Percentiles rank a stretch among this genome's conserved stretches.
Conservation (phyloP, 2,888 invertebrate species). For the Heliothis peltigera region DNA sequence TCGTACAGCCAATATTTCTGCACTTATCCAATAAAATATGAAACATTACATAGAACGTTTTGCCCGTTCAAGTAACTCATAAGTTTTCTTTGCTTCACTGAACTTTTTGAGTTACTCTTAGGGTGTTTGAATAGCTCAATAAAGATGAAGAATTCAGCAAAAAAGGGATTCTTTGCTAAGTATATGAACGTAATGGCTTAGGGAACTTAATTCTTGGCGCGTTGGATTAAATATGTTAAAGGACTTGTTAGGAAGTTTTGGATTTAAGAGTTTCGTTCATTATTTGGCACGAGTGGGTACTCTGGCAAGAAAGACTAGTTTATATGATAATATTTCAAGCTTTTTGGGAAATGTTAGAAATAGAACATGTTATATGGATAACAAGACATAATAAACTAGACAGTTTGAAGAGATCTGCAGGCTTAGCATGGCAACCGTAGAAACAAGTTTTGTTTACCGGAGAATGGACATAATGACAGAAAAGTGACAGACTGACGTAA, state of each 20-base stretch:
- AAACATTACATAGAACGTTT: constrained; percentile 56
- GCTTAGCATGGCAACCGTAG: too few relatives aligned
- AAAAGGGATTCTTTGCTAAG: constrained; percentile 54
- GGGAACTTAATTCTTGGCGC: constrained; percentile 55
- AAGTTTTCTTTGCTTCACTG: constrained; percentile 57
- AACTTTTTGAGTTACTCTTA: constrained; percentile 63
- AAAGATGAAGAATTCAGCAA: constrained; percentile 57
- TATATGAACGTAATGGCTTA: constrained; percentile 61
- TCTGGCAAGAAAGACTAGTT: neutral
- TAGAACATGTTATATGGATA: too few relatives aligned
- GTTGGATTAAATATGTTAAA: constrained; percentile 29
- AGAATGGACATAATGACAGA: too few relatives aligned
- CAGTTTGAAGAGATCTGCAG: too few relatives aligned
- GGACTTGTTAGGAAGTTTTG: constrained; percentile 19
- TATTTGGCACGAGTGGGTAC: neutral
- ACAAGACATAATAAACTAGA: too few relatives aligned
- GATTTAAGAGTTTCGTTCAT: constrained; percentile 13
- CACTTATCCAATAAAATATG: constrained; percentile 61
- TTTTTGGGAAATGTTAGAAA: too few relatives aligned
- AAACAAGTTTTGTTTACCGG: too few relatives aligned
- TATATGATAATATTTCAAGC: too few relatives aligned
- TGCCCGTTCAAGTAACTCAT: constrained; percentile 54
- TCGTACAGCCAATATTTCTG: constrained; percentile 44
- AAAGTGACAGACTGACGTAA: too few relatives aligned
- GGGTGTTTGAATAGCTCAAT: constrained; percentile 57